These are phyloP conservation scores for Clusia tigrina DNA, from an alignment of 2,888 invertebrate species.

Conservation along the genomic window DNA sequence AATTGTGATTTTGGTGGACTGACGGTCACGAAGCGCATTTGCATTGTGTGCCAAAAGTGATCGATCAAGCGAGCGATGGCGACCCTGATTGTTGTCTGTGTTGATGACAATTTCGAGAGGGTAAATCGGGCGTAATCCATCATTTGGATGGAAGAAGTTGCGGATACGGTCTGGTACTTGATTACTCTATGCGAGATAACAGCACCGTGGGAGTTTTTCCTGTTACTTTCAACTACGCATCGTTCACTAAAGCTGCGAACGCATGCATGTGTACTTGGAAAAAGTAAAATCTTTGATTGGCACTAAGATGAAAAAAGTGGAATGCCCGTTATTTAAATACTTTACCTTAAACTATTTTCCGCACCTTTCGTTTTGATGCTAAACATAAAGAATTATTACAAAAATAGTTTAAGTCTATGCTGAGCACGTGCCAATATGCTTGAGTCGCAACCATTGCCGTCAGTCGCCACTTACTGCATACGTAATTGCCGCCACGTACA, in stretches of 20 bases:
- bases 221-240: too few relatives aligned
- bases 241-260: too few relatives aligned
- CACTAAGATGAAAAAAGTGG: too few relatives aligned
- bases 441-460: conserved; percentile 1
- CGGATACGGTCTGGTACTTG: not conserved
- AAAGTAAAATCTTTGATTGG: too few relatives aligned
- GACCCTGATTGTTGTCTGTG: not conserved
- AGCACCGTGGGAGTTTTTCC: conserved; percentile 8
- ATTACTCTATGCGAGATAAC: not conserved
- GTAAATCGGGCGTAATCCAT: not conserved
- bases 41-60: not conserved
- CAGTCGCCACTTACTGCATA: not conserved
- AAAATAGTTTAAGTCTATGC: conserved; percentile 1
- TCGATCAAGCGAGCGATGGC: not conserved
- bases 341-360: too few relatives aligned
- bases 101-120: not conserved
- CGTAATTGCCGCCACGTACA: not conserved
- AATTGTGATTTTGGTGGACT: not conserved
- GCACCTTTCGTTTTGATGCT: too few relatives aligned
- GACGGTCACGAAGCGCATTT: not conserved
- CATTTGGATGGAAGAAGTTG: not conserved
- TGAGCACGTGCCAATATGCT: not conserved
- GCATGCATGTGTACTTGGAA: too few relatives aligned
- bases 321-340: too few relatives aligned
- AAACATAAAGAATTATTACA: conserved; percentile 8